A percentile compares a stretch with the other conserved stretches of the same genome.
Conservation (phyloP, 2,888 invertebrate genomes). For the Agonopterix alstromeriana region DNA sequence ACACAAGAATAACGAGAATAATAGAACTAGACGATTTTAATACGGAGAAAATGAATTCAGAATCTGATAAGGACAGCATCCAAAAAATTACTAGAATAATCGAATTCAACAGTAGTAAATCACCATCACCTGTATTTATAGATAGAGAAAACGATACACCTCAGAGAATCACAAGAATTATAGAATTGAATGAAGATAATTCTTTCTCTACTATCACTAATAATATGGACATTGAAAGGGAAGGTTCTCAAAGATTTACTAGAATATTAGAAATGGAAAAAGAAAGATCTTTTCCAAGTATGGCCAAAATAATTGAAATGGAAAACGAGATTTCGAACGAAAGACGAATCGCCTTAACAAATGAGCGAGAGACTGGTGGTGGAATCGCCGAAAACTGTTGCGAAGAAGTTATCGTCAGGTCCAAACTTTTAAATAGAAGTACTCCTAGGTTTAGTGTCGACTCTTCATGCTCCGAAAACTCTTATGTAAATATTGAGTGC, state of each 20-base stretch:
- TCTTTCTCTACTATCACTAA: constrained; percentile 52
- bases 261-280: constrained; percentile 60
- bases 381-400: constrained; percentile 44
- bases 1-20: constrained; percentile 61
- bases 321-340: constrained; percentile 71
- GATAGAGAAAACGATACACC: constrained; percentile 47
- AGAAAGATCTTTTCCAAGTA: constrained; percentile 61
- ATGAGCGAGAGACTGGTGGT: constrained; percentile 68
- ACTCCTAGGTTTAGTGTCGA: constrained; percentile 71
- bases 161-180: constrained; percentile 62
- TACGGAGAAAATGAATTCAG: constrained; percentile 34
- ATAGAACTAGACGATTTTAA: constrained; percentile 62
- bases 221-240: constrained; percentile 46
- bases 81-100: constrained; percentile 68
- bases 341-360: constrained; percentile 64
- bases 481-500: constrained; percentile 73
- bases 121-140: constrained; percentile 35
- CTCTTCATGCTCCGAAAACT: constrained; percentile 76
- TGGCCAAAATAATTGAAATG: constrained; percentile 72
- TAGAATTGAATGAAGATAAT: constrained; percentile 60
- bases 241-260: constrained; percentile 49
- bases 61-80: constrained; percentile 50
- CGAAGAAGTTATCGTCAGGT: constrained; percentile 56
- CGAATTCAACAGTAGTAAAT: constrained; percentile 55
- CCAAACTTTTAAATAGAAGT: constrained; percentile 56